Base-by-base conservation (phyloP, 2,797 vertebrate genomes). In the Serranus cabrilla region DNA sequence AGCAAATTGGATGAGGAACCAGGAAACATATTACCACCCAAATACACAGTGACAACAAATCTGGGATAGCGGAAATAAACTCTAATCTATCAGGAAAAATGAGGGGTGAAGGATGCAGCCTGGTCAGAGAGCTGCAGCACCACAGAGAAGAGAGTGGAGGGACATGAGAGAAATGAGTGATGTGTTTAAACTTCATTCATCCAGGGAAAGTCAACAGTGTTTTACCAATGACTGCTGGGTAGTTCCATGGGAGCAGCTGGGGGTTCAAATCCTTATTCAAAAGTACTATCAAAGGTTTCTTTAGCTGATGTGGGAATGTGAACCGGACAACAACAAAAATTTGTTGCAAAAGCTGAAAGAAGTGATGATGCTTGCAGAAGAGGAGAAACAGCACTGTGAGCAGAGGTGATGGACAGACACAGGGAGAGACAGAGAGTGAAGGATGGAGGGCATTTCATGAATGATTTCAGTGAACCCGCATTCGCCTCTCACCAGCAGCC, bases 11-110 rank as follows among this genome's bases (percentile, higher is more conserved):
- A 90, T 63, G 79, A 80, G 68, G 64, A 86, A 71, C 80, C 76
- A 59, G 82, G 72, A 87, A 91, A 88, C 76, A 75, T 74, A 87
- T 89, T 82, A 82, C 77, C 21, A 50, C 64, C 60, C 78, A 85
- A 89, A 91, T 71, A 80, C 71, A 71, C 74, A 82, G 86, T 83
- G 89, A 86, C 87, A 90, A 88, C 76, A 86, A 83, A 86, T 89
- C 83, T 80, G 80, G 74, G 69, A 80, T 77, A 1, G 76, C 63
- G 42, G 85, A 82, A 84, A 87, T 89, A 88, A 89, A 90, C 70
- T 80, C 67, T 76, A 61, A 86, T 89, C 80, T 78, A 77, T 83
- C 78, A 77, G 59, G 71, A 80, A 78, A 82, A 87, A 85, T 70
- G 89, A 83, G 51, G 65, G 74, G 86, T 85, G 85, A 82, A 81